Evolutionary conservation across 64 coral and sea anemone species (phyloP).

Genomic region (Montipora cactus): DNA sequence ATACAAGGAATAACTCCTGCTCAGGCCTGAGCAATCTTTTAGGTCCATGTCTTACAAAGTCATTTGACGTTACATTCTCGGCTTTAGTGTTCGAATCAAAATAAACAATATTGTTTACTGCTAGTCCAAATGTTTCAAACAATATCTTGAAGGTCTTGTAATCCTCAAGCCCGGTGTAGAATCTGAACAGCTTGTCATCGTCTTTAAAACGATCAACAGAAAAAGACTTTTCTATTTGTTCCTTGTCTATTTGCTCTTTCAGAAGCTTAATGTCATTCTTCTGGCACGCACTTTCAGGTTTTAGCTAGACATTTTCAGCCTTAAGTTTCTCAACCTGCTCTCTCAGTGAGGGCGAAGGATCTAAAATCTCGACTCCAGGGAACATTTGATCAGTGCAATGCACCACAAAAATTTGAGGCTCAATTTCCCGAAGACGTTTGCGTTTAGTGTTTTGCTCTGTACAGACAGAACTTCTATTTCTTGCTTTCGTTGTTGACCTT

Average conservation of each 20-base stretch:
- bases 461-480: neutral
- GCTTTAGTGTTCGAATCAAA: constrained; percentile 54
- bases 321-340: neutral
- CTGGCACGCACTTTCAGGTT: neutral
- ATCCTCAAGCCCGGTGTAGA: constrained; percentile 68
- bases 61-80: neutral
- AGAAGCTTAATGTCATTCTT: neutral
- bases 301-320: neutral
- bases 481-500: neutral
- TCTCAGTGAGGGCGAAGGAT: neutral
- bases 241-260: neutral
- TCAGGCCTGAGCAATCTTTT: constrained; percentile 1
- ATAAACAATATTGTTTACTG: constrained; percentile 63
- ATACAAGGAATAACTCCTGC: constrained; percentile 32
- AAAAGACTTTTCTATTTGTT: neutral
- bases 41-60: no score
- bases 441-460: neutral
- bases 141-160: constrained; percentile 58
- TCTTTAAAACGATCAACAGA: neutral
- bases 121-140: constrained; percentile 65
- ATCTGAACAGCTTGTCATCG: constrained; percentile 46
- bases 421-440: neutral
- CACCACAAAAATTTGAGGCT: neutral
- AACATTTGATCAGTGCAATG: neutral
- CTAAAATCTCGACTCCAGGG: neutral